Percentiles rank a stretch among this genome's conserved stretches.
phyloP scores from a whole-genome alignment of 1,140 invertebrate species.

The Cherax quadricarinatus region DNA sequence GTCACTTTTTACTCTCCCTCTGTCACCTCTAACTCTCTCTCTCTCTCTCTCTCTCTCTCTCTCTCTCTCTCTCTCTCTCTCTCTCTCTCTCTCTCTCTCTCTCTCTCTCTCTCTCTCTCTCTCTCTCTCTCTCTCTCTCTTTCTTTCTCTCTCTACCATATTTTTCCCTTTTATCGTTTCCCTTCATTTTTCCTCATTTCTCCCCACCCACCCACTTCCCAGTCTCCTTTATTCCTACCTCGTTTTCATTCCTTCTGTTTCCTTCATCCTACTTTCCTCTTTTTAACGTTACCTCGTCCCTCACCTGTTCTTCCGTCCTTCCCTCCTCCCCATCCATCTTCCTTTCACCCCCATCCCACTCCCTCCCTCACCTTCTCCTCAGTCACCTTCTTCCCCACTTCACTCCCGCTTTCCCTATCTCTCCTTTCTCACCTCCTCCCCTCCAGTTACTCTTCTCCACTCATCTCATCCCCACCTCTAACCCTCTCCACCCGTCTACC shows the following conservation, averaged over 20 bases:
- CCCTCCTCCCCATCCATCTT: background rate
- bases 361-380: background rate
- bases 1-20: too few relatives aligned
- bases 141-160: too few relatives aligned
- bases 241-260: too few relatives aligned
- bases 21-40: too few relatives aligned
- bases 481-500: too few relatives aligned
- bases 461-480: too few relatives aligned
- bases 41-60: background rate
- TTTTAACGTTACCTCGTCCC: background rate
- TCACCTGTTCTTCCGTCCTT: background rate
- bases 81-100: constrained; percentile 1
- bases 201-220: background rate
- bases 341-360: too few relatives aligned
- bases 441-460: background rate
- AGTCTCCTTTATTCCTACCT: background rate
- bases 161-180: too few relatives aligned
- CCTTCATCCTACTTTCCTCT: too few relatives aligned
- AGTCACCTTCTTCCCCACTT: background rate
- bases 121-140: too few relatives aligned
- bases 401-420: background rate
- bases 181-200: background rate
- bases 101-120: background rate
- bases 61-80: background rate
- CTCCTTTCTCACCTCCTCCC: background rate